Percentiles rank a stretch among this genome's conserved stretches.
Evolutionary conservation across 2,888 invertebrate species (phyloP).

Genomic region (Druceiella hillmani): DNA sequence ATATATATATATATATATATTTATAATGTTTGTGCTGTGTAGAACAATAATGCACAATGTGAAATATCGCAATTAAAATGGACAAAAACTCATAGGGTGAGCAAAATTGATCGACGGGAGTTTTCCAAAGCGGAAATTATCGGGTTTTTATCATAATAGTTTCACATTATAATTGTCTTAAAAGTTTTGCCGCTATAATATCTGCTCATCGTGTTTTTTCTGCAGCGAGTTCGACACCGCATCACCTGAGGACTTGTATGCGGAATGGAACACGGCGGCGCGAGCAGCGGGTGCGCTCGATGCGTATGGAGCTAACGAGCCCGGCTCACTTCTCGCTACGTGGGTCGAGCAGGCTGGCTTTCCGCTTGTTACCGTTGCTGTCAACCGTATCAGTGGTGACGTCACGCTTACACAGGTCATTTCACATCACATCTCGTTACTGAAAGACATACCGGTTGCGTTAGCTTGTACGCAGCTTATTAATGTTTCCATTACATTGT

Average conservation of each 20-base stretch:
- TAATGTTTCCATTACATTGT: no score
- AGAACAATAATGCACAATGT: no score
- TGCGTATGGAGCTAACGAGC: conserved; percentile 32
- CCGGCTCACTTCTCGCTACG: conserved; percentile 45
- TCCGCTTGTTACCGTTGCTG: conserved; percentile 49
- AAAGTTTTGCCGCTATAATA: no score
- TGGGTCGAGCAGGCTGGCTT: conserved; percentile 60
- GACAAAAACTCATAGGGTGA: no score
- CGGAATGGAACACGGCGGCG: conserved; percentile 39
- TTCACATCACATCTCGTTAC: no score
- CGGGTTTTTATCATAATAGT: neutral
- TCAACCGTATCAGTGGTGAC: conserved; percentile 36
- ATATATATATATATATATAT: no score
- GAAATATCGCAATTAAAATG: no score
- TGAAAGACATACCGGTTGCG: no score
- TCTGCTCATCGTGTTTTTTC: conserved; percentile 11
- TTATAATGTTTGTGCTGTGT: no score
- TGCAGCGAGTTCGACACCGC: conserved; percentile 39
- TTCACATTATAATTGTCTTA: no score
- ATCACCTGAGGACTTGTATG: conserved; percentile 47
- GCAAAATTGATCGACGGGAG: no score
- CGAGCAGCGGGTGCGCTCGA: conserved; percentile 31
- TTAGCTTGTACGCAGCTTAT: no score
- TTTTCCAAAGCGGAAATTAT: conserved; percentile 4
- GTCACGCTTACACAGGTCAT: conserved; percentile 41